A percentile compares a stretch with the other conserved stretches of the same genome.
These are phyloP conservation scores for Raja brachyura DNA, from an alignment of 2,113 vertebrate species.

Conservation along the genomic window DNA sequence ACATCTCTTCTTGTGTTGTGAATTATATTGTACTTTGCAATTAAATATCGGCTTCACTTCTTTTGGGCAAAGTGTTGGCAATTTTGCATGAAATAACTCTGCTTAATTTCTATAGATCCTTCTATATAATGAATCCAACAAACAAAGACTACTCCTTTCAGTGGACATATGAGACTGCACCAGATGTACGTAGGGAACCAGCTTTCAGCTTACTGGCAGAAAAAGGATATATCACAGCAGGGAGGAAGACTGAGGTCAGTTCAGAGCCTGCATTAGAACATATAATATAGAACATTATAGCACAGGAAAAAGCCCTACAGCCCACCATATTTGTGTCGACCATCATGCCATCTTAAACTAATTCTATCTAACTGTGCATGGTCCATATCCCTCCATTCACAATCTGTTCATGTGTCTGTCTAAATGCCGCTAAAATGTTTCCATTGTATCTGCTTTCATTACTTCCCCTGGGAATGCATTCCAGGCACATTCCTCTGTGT, in stretches of 20 bases:
- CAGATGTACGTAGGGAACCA: constrained; percentile 43
- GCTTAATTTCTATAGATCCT: constrained; percentile 56
- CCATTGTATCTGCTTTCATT: too few relatives aligned
- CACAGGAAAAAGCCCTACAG: too few relatives aligned
- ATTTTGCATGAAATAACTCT: neutral
- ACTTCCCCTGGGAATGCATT: too few relatives aligned
- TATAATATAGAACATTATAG: too few relatives aligned
- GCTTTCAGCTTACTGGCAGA: constrained; percentile 70
- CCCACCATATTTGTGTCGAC: too few relatives aligned
- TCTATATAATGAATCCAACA: constrained; percentile 76
- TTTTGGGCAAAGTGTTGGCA: neutral
- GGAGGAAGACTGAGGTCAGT: constrained; percentile 69
- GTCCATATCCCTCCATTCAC: too few relatives aligned
- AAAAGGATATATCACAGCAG: constrained; percentile 60
- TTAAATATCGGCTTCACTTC: neutral
- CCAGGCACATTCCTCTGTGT: too few relatives aligned
- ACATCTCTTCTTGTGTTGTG: neutral
- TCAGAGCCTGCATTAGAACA: neutral
- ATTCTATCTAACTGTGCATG: too few relatives aligned
- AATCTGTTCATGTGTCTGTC: too few relatives aligned
- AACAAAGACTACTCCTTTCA: constrained; percentile 61
- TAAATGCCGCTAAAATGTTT: too few relatives aligned
- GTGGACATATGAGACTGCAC: constrained; percentile 68
- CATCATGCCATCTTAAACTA: too few relatives aligned
- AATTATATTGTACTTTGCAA: neutral